Percentiles rank a stretch among this genome's conserved stretches.
These are phyloP conservation scores for Heliconius sara DNA, from an alignment of 2,888 invertebrate genomes.

Conservation along the genomic window DNA sequence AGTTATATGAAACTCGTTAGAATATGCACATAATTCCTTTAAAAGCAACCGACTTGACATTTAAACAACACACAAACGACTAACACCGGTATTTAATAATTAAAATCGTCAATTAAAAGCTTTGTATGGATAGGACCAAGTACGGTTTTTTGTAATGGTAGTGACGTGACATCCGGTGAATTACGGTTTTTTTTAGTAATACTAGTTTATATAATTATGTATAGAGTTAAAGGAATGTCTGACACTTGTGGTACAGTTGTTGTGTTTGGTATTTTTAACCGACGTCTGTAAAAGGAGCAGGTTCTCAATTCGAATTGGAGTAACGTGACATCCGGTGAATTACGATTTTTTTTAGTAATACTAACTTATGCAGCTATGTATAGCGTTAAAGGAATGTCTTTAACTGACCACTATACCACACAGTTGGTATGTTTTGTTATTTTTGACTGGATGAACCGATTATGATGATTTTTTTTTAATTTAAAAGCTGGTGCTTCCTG, in stretches of 20 bases:
- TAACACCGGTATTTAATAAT: conserved; percentile 1
- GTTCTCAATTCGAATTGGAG: not conserved
- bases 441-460: too few relatives aligned
- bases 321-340: conserved; percentile 17
- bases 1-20: too few relatives aligned
- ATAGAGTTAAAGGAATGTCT: not conserved
- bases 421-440: too few relatives aligned
- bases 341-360: not conserved
- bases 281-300: too few relatives aligned
- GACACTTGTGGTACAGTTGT: too few relatives aligned
- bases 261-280: too few relatives aligned
- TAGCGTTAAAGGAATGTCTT: conserved; percentile 2
- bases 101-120: not conserved
- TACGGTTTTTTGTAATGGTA: not conserved
- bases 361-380: not conserved
- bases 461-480: too few relatives aligned
- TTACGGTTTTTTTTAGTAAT: not conserved
- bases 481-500: too few relatives aligned
- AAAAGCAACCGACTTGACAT: not conserved
- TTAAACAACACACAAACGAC: not conserved
- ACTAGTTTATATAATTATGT: not conserved
- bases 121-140: not conserved
- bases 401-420: too few relatives aligned
- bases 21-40: not conserved
- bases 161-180: conserved; percentile 20